Evolutionary conservation across 2,888 invertebrate species (phyloP).

Genomic region (Charanyca ferruginea): DNA sequence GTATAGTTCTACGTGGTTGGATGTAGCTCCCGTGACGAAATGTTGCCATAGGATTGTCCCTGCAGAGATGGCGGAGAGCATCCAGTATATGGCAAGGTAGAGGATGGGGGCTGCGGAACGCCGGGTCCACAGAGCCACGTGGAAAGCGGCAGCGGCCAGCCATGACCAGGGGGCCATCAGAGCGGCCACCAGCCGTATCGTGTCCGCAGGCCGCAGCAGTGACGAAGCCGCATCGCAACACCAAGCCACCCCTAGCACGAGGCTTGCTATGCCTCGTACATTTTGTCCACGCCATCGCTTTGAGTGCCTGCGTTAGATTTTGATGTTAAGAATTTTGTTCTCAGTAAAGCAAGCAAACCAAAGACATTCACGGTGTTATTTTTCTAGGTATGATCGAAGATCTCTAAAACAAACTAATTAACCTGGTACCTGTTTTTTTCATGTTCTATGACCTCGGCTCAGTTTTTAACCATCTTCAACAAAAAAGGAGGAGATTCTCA

Average conservation of each 20-base stretch:
- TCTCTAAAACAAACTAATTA: no score
- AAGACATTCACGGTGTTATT: neutral
- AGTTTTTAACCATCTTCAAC: no score
- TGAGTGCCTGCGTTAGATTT: conserved; percentile 48
- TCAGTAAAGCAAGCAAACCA: neutral
- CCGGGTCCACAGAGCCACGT: conserved; percentile 83
- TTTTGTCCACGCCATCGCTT: conserved; percentile 84
- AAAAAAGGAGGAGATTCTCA: no score
- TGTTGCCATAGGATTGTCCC: conserved; percentile 78
- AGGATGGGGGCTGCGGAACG: conserved; percentile 83
- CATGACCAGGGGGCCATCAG: conserved; percentile 82
- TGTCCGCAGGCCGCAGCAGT: conserved; percentile 75
- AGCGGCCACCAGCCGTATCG: conserved; percentile 77
- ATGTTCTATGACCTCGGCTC: no score
- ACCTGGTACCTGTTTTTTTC: no score
- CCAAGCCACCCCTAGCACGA: conserved; percentile 78
- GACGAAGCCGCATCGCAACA: conserved; percentile 80
- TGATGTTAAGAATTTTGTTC: conserved; percentile 4
- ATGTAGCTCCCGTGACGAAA: conserved; percentile 63
- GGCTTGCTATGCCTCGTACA: conserved; percentile 80
- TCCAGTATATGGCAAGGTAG: conserved; percentile 87
- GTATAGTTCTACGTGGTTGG: conserved; percentile 77
- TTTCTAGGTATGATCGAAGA: neutral
- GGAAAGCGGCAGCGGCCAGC: conserved; percentile 84
- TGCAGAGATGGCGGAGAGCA: conserved; percentile 78